A percentile compares a stretch with the other conserved stretches of the same genome.
These are phyloP conservation scores for Dinothrombium tinctorium DNA, from an alignment of 1,140 invertebrate genomes.

Conservation along the genomic window DNA sequence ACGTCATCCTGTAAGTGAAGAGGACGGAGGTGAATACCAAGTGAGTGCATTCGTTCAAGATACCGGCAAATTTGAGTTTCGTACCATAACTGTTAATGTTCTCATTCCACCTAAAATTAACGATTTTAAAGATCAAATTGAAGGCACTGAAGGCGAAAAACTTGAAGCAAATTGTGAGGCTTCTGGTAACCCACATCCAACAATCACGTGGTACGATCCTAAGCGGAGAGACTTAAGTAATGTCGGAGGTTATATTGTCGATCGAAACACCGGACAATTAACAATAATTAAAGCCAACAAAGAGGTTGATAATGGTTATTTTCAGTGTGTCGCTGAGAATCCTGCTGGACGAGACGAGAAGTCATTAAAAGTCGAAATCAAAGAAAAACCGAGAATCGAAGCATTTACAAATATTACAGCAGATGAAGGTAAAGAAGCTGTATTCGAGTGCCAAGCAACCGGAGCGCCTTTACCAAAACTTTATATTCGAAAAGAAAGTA, in stretches of 20 bases:
- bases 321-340: conserved; percentile 58
- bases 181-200: conserved; percentile 51
- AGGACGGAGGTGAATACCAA: conserved; percentile 28
- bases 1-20: conserved; percentile 44
- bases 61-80: background rate
- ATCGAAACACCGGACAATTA: conserved; percentile 31
- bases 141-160: conserved; percentile 50
- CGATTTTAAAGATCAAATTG: conserved; percentile 26
- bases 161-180: conserved; percentile 46
- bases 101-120: conserved; percentile 36
- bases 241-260: conserved; percentile 41
- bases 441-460: conserved; percentile 42
- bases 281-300: conserved; percentile 47
- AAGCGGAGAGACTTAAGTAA: conserved; percentile 30
- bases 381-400: conserved; percentile 41
- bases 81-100: background rate
- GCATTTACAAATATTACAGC: conserved; percentile 47
- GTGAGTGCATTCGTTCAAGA: background rate
- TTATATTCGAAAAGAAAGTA: conserved; percentile 32
- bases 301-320: conserved; percentile 43
- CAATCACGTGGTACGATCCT: conserved; percentile 42
- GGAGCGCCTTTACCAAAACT: conserved; percentile 50
- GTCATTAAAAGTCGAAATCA: conserved; percentile 28
- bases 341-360: conserved; percentile 37
- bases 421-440: conserved; percentile 32